Evolutionary conservation across 2,113 vertebrate species (phyloP).

Genomic region (Triplophysa siluroides): DNA sequence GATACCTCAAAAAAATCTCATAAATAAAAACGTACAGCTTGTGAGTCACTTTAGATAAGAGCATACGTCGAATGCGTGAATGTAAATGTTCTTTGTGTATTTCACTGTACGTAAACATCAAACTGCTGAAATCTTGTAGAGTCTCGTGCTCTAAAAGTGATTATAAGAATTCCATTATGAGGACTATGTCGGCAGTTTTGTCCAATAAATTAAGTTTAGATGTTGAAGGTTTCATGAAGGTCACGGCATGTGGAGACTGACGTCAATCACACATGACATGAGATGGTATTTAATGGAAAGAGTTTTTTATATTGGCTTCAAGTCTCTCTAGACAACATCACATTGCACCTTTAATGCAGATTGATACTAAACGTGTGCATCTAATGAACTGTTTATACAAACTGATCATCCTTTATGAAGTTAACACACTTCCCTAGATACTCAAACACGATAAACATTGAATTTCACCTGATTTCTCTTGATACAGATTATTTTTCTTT

Average conservation of each 20-base stretch:
- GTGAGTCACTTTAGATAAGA: no score
- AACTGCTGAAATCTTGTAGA: no score
- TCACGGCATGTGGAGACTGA: conserved; percentile 57
- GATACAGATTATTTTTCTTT: conserved; percentile 17
- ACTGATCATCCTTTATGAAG: conserved; percentile 69
- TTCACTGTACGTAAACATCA: no score
- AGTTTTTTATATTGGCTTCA: conserved; percentile 59
- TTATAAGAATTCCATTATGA: no score
- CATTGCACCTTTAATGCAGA: conserved; percentile 73
- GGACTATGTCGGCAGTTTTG: background rate
- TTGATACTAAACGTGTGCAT: conserved; percentile 71
- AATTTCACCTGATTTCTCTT: conserved; percentile 34
- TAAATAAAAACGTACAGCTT: no score
- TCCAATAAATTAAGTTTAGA: background rate
- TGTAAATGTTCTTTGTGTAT: no score
- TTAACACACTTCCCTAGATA: conserved; percentile 45
- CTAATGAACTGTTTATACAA: conserved; percentile 74
- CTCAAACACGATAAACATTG: conserved; percentile 29
- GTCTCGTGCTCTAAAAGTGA: no score
- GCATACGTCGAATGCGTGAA: no score
- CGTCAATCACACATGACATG: conserved; percentile 71
- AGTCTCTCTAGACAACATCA: conserved; percentile 68
- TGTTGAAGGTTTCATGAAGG: conserved; percentile 62
- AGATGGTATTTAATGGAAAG: conserved; percentile 73
- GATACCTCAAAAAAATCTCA: no score